phyloP scores from a whole-genome alignment of 1,140 invertebrate genomes.

The Araneus ventricosus region DNA sequence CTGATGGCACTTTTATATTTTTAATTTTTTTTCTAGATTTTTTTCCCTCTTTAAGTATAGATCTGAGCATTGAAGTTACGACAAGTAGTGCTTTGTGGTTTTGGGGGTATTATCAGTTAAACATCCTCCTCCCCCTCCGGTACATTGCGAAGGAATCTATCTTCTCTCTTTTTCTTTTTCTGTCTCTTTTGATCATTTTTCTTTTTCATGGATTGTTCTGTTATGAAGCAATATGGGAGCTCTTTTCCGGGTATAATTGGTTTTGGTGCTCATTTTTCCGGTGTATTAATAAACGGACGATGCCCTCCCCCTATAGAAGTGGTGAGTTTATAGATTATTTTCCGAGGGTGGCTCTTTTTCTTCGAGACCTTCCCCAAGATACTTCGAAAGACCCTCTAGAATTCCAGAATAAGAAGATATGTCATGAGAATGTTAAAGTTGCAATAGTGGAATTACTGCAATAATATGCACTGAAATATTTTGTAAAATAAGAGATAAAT shows the following conservation, averaged over 20 bases:
- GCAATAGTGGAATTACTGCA: no score
- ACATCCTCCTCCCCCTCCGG: not conserved
- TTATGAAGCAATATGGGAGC: conserved; percentile 69
- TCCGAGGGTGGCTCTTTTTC: no score
- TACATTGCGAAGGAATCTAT: conserved; percentile 22
- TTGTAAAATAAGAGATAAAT: no score
- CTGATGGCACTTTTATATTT: conserved; percentile 28
- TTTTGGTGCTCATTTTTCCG: conserved; percentile 64
- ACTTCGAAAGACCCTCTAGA: no score
- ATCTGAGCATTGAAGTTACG: not conserved
- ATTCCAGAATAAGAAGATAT: no score
- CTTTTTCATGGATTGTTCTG: conserved; percentile 62
- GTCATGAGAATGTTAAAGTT: no score
- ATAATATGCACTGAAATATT: no score
- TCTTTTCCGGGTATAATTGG: conserved; percentile 66
- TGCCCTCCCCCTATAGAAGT: not conserved
- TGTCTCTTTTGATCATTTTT: conserved; percentile 55
- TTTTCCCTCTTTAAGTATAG: not conserved
- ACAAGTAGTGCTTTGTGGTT: conserved; percentile 69
- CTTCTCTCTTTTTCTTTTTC: conserved; percentile 14
- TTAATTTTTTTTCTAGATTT: conserved; percentile 2
- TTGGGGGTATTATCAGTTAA: conserved; percentile 66
- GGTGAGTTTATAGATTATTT: not conserved
- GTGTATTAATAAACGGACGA: conserved; percentile 50
- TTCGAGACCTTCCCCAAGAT: no score